Percentiles rank a stretch among this genome's conserved stretches.
Evolutionary conservation across 2,113 vertebrate genomes (phyloP).

Genomic region (Stigmatopora nigra): DNA sequence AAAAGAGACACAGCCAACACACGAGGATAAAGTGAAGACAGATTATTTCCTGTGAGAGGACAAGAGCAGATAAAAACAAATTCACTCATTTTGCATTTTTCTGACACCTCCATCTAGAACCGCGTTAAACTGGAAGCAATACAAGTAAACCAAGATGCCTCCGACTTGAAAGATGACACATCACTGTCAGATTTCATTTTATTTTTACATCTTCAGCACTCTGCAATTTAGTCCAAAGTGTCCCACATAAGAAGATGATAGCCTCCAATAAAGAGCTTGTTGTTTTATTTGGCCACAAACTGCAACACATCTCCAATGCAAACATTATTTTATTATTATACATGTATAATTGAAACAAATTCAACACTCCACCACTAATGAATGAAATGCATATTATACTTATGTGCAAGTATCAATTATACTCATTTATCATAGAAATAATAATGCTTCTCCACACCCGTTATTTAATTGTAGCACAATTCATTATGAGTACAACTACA

Average conservation of each 20-base stretch:
- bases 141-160: conserved; percentile 57
- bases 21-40: conserved; percentile 7
- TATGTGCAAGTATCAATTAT: not conserved
- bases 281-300: not conserved
- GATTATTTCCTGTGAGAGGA: conserved; percentile 10
- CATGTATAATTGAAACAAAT: not conserved
- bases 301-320: not conserved
- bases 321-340: not conserved
- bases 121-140: conserved; percentile 65
- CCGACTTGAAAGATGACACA: not conserved
- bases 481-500: too few relatives aligned
- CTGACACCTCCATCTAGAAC: conserved; percentile 72
- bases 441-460: not conserved
- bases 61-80: conserved; percentile 6
- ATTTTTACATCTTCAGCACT: not conserved
- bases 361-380: not conserved
- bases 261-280: not conserved
- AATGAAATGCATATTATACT: not conserved
- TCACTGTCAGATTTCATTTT: not conserved
- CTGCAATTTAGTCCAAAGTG: not conserved
- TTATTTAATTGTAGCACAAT: not conserved
- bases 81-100: conserved; percentile 67
- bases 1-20: conserved; percentile 17
- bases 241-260: not conserved
- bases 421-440: not conserved